These are phyloP conservation scores for Crax fasciolata DNA, from an alignment of 2,797 vertebrate species.

Conservation along the genomic window DNA sequence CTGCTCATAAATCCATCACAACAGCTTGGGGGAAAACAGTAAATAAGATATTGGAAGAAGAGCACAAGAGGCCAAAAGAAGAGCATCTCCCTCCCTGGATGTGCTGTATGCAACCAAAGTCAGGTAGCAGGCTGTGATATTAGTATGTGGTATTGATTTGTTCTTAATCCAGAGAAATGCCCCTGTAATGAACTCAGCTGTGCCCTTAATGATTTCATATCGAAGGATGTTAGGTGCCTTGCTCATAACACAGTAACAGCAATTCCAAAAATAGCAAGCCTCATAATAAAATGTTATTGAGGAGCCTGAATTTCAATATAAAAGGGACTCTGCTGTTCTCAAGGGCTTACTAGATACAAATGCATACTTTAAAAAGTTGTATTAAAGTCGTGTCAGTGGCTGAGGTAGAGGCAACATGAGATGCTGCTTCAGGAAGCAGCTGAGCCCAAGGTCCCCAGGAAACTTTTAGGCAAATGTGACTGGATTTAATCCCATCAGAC, in stretches of 20 bases:
- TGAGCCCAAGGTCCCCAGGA: conserved; percentile 27
- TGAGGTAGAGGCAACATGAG: neutral
- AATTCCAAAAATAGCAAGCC: conserved; percentile 75
- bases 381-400: conserved; percentile 48
- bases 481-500: conserved; percentile 13
- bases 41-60: conserved; percentile 68
- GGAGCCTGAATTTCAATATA: conserved; percentile 78
- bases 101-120: conserved; percentile 55
- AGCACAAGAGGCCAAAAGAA: conserved; percentile 58
- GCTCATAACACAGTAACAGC: conserved; percentile 69
- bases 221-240: conserved; percentile 62
- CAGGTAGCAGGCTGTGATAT: conserved; percentile 62
- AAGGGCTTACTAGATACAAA: conserved; percentile 78
- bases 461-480: conserved; percentile 30
- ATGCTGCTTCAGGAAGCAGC: conserved; percentile 4
- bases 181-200: conserved; percentile 78
- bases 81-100: conserved; percentile 30
- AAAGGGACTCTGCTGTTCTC: conserved; percentile 75
- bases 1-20: conserved; percentile 64
- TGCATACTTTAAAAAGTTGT: conserved; percentile 61
- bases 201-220: conserved; percentile 74
- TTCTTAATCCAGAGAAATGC: conserved; percentile 79
- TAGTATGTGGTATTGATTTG: conserved; percentile 76
- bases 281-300: conserved; percentile 79
- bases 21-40: conserved; percentile 62